phyloP scores from a whole-genome alignment of 2,113 vertebrate species.

The Takifugu flavidus region DNA sequence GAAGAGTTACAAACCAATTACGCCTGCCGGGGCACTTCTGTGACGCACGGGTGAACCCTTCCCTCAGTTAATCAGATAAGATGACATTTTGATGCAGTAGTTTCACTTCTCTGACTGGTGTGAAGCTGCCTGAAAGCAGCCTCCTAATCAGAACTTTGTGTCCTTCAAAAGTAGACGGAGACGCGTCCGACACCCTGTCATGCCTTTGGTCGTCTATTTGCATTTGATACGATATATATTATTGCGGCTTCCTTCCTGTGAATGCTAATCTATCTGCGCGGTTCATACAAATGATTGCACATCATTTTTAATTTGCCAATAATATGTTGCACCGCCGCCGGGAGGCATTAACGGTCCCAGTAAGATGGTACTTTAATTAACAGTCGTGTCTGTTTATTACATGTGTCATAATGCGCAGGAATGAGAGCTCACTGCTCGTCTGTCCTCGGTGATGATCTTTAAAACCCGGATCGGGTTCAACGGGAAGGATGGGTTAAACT shows the following conservation, averaged over 20 bases:
- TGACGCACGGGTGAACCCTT: too few species aligned
- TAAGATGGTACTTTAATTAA: conserved; percentile 48
- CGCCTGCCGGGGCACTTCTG: too few species aligned
- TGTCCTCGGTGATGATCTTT: conserved; percentile 23
- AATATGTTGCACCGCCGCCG: conserved; percentile 1
- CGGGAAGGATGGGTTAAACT: conserved; percentile 24
- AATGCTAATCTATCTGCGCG: background rate
- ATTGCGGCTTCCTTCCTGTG: conserved; percentile 4
- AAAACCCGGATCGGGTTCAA: conserved; percentile 16
- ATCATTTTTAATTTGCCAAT: conserved; percentile 10
- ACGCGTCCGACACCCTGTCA: too few species aligned
- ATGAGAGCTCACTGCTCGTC: conserved; percentile 20
- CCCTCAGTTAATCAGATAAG: too few species aligned
- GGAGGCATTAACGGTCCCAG: conserved; percentile 27
- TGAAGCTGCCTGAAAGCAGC: too few species aligned
- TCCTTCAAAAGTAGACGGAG: too few species aligned
- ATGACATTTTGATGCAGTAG: too few species aligned
- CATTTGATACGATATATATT: background rate
- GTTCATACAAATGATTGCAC: too few species aligned
- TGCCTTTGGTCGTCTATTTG: too few species aligned
- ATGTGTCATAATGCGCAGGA: conserved; percentile 24
- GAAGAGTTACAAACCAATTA: too few species aligned
- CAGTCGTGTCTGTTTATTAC: conserved; percentile 34
- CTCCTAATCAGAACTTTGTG: too few species aligned
- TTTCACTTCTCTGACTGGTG: too few species aligned